These are phyloP conservation scores for Sciurus carolinensis DNA, from an alignment of 2,797 vertebrate species.

Conservation along the genomic window DNA sequence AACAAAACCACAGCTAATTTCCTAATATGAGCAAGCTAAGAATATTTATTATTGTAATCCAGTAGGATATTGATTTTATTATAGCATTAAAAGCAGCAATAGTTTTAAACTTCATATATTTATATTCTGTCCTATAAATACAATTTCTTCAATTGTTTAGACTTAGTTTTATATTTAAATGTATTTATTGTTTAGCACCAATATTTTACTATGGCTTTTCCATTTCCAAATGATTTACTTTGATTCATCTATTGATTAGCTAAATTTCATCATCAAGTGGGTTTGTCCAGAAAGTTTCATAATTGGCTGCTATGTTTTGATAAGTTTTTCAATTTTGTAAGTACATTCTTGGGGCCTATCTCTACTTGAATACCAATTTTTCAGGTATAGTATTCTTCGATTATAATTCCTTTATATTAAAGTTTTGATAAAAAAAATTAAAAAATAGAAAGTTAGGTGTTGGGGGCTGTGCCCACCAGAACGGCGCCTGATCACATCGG, in stretches of 20 bases:
- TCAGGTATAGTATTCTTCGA: background rate
- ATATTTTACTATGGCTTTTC: background rate
- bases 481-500: no score
- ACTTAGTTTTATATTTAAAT: background rate
- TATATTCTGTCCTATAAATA: constrained; percentile 16
- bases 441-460: background rate
- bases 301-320: background rate
- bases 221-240: constrained; percentile 39
- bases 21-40: background rate
- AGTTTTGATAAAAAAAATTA: constrained; percentile 13
- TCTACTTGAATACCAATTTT: background rate
- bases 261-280: constrained; percentile 27
- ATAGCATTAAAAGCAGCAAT: background rate
- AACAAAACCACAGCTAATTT: background rate
- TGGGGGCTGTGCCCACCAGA: no score
- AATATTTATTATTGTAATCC: background rate
- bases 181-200: background rate
- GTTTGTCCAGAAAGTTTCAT: background rate
- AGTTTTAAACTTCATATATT: background rate
- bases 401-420: constrained; percentile 26
- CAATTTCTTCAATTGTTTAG: background rate
- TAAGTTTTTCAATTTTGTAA: constrained; percentile 11
- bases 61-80: background rate
- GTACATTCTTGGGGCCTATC: background rate
- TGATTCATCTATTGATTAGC: background rate